These are phyloP conservation scores for Branchipolynoe longqiensis DNA, from an alignment of 2,888 invertebrate genomes.

Conservation along the genomic window DNA sequence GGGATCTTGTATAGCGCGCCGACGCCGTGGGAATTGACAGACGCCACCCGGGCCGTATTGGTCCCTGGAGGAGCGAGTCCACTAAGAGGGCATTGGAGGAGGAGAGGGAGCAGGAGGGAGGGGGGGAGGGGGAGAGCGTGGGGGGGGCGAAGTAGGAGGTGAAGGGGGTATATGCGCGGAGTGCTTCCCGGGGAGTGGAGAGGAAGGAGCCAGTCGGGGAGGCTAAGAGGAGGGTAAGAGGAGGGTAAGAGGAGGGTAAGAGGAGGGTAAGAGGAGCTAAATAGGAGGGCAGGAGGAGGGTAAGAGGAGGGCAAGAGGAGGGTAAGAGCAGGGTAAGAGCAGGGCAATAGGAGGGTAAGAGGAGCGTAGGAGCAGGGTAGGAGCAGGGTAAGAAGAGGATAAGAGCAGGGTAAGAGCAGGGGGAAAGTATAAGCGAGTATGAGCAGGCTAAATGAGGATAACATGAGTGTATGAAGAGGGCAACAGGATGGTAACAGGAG, in stretches of 20 bases:
- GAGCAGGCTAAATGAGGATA: too few species aligned
- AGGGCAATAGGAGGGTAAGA: too few species aligned
- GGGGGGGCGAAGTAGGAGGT: too few species aligned
- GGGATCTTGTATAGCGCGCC: background rate
- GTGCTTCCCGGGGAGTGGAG: too few species aligned
- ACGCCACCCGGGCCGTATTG: background rate
- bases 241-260: too few species aligned
- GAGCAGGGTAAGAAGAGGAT: background rate
- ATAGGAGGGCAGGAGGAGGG: background rate
- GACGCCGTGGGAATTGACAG: constrained; percentile 4
- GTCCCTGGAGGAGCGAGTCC: background rate
- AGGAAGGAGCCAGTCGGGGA: too few species aligned
- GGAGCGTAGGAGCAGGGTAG: too few species aligned
- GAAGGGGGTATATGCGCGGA: too few species aligned
- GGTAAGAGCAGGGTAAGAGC: background rate
- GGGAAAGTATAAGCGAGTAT: background rate
- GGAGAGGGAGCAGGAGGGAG: background rate
- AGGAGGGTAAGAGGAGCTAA: too few species aligned
- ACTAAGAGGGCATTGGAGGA: background rate
- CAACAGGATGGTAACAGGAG: too few species aligned
- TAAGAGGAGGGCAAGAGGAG: background rate
- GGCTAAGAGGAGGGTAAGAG: too few species aligned
- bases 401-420: background rate
- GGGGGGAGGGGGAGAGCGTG: background rate
- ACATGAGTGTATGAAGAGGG: too few species aligned